Conservation (phyloP, 2,888 invertebrate genomes). For the Capitulum mitella region DNA sequence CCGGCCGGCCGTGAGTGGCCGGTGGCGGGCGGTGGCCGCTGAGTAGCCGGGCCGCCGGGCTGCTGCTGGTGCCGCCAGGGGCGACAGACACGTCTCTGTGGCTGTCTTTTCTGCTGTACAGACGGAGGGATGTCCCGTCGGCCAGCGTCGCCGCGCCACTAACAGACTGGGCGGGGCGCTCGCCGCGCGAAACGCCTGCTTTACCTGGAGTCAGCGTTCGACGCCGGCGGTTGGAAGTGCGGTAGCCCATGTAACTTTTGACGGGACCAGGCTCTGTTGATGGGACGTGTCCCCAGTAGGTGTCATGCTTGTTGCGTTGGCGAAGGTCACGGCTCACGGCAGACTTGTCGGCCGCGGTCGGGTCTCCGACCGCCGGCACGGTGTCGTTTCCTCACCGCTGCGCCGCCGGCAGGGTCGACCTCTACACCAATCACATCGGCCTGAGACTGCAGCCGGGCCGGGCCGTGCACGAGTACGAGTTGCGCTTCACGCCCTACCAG, state of each 20-base stretch:
- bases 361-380: neutral
- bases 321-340: neutral
- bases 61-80: too few relatives aligned
- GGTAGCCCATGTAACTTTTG: too few relatives aligned
- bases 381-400: neutral
- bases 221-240: too few relatives aligned
- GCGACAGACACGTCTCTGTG: too few relatives aligned
- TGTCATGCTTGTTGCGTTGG: neutral
- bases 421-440: conserved; percentile 32
- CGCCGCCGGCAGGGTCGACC: neutral
- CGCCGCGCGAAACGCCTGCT: too few relatives aligned
- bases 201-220: too few relatives aligned
- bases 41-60: too few relatives aligned
- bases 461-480: conserved; percentile 35
- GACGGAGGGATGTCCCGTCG: too few relatives aligned
- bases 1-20: neutral
- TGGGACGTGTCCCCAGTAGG: neutral
- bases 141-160: too few relatives aligned
- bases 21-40: too few relatives aligned
- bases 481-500: conserved; percentile 33
- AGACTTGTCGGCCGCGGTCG: neutral
- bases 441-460: conserved; percentile 29
- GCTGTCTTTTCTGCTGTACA: too few relatives aligned
- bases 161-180: too few relatives aligned
- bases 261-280: neutral